Base-by-base conservation (phyloP, 1,140 invertebrate genomes). In the Magallana angulata region DNA sequence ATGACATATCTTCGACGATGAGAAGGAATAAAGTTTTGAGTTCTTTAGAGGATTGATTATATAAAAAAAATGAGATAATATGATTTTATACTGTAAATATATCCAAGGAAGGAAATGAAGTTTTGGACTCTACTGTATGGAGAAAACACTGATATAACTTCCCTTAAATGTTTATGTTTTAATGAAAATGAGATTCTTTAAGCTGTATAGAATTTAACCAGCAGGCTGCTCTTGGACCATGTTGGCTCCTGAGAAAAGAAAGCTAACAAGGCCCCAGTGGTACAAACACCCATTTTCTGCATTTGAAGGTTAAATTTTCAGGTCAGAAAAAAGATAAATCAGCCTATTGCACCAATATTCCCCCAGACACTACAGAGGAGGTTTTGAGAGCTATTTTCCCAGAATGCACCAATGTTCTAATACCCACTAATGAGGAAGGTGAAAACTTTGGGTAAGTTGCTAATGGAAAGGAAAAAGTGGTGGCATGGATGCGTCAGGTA, bases 271-370 rank as follows among this genome's bases (percentile, higher is more conserved):
- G 18, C 24, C 24, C n/a, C n/a, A 62, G 11, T 76, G 68, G 36
- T 36, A 30, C 24, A 76, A 76, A 76, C 4, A 18, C 18, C 68
- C 24, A 9, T 76, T 76, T 76, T 76, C 68, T 30, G 68, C 30
- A 76, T 76, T 76, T 76, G 56, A 82, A 82, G 57, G 30, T 58
- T 84, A 58, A 84, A 60, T 84, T 48, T 84, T 60, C 82, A 84
- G 82, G 82, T 84, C 57, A 60, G 82, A 84, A 84, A 84, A 84
- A 84, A 62, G 82, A 84, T 84, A 84, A 84, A 60, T 59, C 82
- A 24, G 82, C 82, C 36, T 84, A 84, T 84, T 84, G 82, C 59
- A 84, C 57, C 57, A 84, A 84, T 62, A 84, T 84, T n/a, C 82
- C 82, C 82, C 82, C 30, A 30, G 82, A 84, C 57, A 84, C 82